Evolutionary conservation across 2,888 invertebrate species (phyloP), one percentile per base, ranked within the genome.

Genomic region (Heteromyza rotundicornis): DNA sequence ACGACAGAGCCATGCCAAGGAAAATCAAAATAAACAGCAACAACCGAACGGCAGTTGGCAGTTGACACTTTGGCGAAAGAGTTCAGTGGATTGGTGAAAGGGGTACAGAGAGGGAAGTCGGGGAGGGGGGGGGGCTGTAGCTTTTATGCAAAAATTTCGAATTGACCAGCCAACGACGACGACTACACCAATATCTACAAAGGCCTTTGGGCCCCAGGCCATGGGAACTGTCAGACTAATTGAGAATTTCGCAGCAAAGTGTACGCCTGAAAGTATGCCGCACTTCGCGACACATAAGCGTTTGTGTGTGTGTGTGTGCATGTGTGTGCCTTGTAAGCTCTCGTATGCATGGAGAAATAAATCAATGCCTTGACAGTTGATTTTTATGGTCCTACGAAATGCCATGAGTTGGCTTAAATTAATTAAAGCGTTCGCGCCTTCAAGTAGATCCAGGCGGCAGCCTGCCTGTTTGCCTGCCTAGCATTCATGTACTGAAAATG

Each of bases 381-480:
- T 61, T 57, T 61, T 47, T 47, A 52, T 44, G 53, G 57, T 17
- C 40, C n/a, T 40, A 32, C 53, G 35, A 53, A 61, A 23, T 61
- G 57, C 44, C 61, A 57, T 19, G 19, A 40, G 57, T 17, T 52
- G 57, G 35, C 52, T 60, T 57, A 62, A 62, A 58, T 58, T 57
- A 62, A 62, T 62, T 54, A 54, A 58, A 40, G 40, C 35, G 49
- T 58, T 62, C 54, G 58, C 58, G 62, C 62, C 62, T 57, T 36
- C n/a, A 35, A 52, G 12, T 2, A 3, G 20, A 3, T 27, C 56
- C 24, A 62, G 27, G 58, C 58, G 12, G 56, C 51, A 24, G n/a
- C n/a, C n/a, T 47, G 3, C 23, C 2, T 23, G 23, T 3, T 16
- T 22, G 22, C 20, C 47, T 16, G n/a, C n/a, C n/a, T n/a, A n/a